A percentile compares a stretch with the other conserved stretches of the same genome.
phyloP scores from a whole-genome alignment of 2,797 vertebrate genomes.

The Sebastes umbrosus region DNA sequence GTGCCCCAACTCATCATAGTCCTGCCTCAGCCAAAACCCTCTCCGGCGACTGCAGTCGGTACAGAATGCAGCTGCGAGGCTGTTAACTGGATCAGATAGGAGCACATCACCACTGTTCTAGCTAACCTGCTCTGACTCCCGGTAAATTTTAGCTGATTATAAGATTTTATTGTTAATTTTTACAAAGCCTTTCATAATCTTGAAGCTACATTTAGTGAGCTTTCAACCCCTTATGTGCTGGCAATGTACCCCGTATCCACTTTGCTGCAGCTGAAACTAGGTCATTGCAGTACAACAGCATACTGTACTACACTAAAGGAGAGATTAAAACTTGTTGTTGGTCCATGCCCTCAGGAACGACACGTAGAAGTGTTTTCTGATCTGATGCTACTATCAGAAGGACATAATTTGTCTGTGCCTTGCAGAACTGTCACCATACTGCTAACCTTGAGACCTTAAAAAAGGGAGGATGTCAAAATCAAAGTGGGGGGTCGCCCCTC shows the following conservation, averaged over 20 bases:
- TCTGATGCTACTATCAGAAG: background rate
- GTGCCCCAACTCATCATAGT: conserved; percentile 2
- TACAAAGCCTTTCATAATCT: background rate
- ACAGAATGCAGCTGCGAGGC: background rate
- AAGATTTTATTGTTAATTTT: background rate
- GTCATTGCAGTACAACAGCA: background rate
- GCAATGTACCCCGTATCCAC: background rate
- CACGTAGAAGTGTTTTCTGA: background rate
- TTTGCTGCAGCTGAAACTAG: background rate
- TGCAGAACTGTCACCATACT: too few species aligned
- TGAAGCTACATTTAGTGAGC: background rate
- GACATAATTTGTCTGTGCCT: background rate
- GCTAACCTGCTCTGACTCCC: background rate
- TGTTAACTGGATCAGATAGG: conserved; percentile 15
- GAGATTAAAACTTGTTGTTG: background rate
- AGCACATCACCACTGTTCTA: background rate
- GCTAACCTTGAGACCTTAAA: too few species aligned
- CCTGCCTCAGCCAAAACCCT: conserved; percentile 7
- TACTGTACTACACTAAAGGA: background rate
- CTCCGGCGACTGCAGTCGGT: background rate
- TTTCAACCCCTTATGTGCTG: background rate
- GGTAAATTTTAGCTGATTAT: background rate
- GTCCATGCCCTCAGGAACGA: background rate
- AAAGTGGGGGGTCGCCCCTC: too few species aligned
- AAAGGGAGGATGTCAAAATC: too few species aligned